phyloP scores from a whole-genome alignment of 2,888 invertebrate species.

The Polietes domitor region DNA sequence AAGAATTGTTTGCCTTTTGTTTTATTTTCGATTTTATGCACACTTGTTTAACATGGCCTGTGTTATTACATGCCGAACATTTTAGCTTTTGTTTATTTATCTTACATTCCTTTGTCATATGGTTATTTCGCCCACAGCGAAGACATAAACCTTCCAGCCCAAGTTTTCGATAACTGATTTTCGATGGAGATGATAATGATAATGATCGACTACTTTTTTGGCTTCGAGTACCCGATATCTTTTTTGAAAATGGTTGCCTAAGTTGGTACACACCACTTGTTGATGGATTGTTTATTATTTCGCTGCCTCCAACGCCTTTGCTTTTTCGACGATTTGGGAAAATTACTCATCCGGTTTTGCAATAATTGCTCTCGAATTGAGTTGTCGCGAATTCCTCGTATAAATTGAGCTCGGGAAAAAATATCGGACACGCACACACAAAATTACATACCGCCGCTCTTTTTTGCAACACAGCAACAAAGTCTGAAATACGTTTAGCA shows the following conservation, averaged over 20 bases:
- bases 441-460: too few species aligned
- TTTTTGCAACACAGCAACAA: not conserved
- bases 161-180: constrained; percentile 38
- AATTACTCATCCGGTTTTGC: constrained; percentile 30
- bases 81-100: constrained; percentile 26
- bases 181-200: not conserved
- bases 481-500: constrained; percentile 38
- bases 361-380: constrained; percentile 48
- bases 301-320: constrained; percentile 40
- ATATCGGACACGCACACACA: constrained; percentile 48
- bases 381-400: constrained; percentile 46
- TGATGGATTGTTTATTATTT: constrained; percentile 39
- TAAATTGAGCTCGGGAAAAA: constrained; percentile 53
- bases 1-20: too few species aligned
- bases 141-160: constrained; percentile 44
- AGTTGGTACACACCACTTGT: constrained; percentile 39
- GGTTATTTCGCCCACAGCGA: constrained; percentile 48
- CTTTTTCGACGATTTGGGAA: constrained; percentile 41
- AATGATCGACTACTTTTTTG: constrained; percentile 1
- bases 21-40: too few species aligned
- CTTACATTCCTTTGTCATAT: constrained; percentile 31
- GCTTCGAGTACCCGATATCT: not conserved
- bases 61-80: constrained; percentile 16
- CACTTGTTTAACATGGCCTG: too few species aligned
- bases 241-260: not conserved